Conservation (phyloP, 2,113 vertebrate species). For the Scophthalmus maximus region DNA sequence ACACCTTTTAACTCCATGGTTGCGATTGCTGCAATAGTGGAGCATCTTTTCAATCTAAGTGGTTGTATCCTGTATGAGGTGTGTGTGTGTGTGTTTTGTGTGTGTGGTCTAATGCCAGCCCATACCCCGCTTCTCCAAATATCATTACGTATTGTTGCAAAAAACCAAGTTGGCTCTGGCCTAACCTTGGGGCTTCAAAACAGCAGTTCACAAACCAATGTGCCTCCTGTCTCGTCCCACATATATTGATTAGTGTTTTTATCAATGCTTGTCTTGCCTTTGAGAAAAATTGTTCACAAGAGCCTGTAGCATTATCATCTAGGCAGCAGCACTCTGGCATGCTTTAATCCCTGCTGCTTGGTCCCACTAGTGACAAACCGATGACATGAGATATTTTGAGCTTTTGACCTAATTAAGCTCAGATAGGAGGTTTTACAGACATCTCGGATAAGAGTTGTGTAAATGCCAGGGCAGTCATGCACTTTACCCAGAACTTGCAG, state of each 20-base stretch:
- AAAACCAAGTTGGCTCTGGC: no score
- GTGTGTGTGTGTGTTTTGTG: background rate
- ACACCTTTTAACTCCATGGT: conserved; percentile 3
- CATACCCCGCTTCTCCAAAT: no score
- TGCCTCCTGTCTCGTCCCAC: conserved; percentile 12
- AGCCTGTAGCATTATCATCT: conserved; percentile 21
- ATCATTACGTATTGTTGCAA: no score
- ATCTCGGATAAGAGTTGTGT: background rate
- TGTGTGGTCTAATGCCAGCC: no score
- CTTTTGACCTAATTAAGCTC: conserved; percentile 55
- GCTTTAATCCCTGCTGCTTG: conserved; percentile 11
- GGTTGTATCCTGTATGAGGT: background rate
- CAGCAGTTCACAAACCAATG: no score
- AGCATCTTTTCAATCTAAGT: background rate
- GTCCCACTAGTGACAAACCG: conserved; percentile 28
- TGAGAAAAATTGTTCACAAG: conserved; percentile 8
- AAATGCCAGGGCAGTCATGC: background rate
- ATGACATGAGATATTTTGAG: conserved; percentile 40
- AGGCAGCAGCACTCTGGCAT: conserved; percentile 10
- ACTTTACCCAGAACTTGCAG: background rate
- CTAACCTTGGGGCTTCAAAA: no score
- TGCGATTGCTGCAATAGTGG: background rate
- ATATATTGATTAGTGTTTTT: conserved; percentile 52
- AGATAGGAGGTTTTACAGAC: background rate
- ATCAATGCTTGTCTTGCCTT: conserved; percentile 8